Evolutionary conservation across 1,140 invertebrate genomes (phyloP).

Genomic region (Drosophila bipectinata): DNA sequence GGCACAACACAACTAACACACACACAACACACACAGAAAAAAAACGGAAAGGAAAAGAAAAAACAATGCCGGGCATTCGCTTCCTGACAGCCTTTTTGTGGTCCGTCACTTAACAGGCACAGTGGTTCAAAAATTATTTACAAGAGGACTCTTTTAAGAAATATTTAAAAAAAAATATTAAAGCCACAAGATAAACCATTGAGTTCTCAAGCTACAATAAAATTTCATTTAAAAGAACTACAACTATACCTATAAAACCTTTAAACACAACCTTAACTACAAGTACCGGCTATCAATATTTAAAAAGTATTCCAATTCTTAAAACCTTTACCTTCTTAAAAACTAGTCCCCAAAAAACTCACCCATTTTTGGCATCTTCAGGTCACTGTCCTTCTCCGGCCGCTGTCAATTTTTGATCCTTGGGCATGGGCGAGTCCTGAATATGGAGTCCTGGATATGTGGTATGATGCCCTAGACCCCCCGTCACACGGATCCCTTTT

Average conservation of each 20-base stretch:
- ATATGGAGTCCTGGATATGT: background rate
- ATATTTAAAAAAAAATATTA: background rate
- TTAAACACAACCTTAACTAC: too few species aligned
- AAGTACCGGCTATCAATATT: too few species aligned
- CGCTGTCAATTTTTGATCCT: background rate
- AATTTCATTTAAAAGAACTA: too few species aligned
- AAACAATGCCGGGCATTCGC: conserved; percentile 8
- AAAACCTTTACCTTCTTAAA: too few species aligned
- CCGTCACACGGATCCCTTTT: background rate
- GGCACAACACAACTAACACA: conserved; percentile 24
- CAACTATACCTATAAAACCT: too few species aligned
- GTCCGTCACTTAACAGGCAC: conserved; percentile 21
- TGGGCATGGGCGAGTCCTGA: background rate
- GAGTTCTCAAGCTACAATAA: too few species aligned
- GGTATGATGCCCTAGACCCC: conserved; percentile 2
- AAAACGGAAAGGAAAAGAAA: background rate
- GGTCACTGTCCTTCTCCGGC: conserved; percentile 9
- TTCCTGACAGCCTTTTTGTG: conserved; percentile 37
- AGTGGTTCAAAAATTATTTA: conserved; percentile 9
- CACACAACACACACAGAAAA: background rate
- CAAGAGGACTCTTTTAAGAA: too few species aligned
- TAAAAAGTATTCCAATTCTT: too few species aligned
- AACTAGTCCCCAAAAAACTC: too few species aligned
- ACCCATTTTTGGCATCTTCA: background rate
- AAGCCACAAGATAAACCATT: too few species aligned